These are phyloP conservation scores for Conus ventricosus DNA, from an alignment of 1,140 invertebrate species.

Conservation along the genomic window DNA sequence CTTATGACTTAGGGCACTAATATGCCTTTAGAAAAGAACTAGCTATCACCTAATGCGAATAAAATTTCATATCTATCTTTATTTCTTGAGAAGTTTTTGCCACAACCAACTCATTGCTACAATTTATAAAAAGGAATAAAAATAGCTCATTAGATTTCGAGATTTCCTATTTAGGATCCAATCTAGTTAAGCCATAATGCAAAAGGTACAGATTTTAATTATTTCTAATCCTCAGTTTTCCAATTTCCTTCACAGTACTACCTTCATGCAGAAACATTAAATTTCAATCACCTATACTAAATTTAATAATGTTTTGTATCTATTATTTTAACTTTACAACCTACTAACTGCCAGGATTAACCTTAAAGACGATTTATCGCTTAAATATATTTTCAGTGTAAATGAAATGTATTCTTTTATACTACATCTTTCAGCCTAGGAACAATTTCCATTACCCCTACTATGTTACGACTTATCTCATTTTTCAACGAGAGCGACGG, in stretches of 20 bases:
- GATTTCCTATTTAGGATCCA: conserved; percentile 56
- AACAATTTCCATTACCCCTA: conserved; percentile 82
- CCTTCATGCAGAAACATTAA: background rate
- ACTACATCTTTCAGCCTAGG: background rate
- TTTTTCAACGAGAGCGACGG: conserved; percentile 81
- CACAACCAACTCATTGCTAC: conserved; percentile 50
- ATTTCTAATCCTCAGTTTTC: background rate
- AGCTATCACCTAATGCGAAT: conserved; percentile 80
- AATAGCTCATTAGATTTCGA: background rate
- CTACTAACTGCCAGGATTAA: no score
- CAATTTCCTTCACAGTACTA: conserved; percentile 13
- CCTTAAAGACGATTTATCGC: background rate
- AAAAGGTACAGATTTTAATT: conserved; percentile 48
- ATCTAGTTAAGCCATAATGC: conserved; percentile 76
- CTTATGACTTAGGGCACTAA: no score
- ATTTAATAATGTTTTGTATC: background rate
- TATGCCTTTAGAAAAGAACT: conserved; percentile 73
- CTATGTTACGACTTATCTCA: conserved; percentile 85
- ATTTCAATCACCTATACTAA: conserved; percentile 15
- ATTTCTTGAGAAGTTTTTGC: conserved; percentile 78
- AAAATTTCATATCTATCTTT: conserved; percentile 78
- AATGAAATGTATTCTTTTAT: conserved; percentile 16
- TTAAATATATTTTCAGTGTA: conserved; percentile 17
- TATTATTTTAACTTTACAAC: no score
- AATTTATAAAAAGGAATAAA: background rate